Conservation (phyloP, 2,888 invertebrate genomes). For the Morpho helenor region DNA sequence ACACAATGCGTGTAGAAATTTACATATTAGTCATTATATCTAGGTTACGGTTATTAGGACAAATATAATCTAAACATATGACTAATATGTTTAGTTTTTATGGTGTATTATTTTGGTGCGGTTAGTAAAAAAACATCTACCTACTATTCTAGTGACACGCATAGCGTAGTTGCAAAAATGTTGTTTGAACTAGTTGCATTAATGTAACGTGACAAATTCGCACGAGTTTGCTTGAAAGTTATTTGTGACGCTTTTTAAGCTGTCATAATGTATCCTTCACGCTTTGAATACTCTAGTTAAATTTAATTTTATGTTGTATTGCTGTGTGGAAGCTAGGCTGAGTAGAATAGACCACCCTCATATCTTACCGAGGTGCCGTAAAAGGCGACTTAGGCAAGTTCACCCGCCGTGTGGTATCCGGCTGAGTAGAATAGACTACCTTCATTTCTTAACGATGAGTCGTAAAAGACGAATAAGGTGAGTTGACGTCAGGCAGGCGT, state of each 20-base stretch:
- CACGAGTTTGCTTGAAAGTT: neutral
- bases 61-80: constrained; percentile 8
- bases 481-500: too few relatives aligned
- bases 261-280: neutral
- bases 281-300: too few relatives aligned
- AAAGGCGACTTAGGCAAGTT: too few relatives aligned
- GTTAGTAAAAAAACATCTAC: neutral
- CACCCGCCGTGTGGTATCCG: too few relatives aligned
- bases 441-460: too few relatives aligned
- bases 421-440: too few relatives aligned
- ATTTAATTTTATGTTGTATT: too few relatives aligned
- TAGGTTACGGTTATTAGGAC: constrained; percentile 20
- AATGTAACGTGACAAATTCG: neutral
- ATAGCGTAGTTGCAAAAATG: neutral
- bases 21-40: constrained; percentile 9
- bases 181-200: constrained; percentile 6
- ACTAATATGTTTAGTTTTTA: constrained; percentile 10
- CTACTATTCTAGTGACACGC: constrained; percentile 14
- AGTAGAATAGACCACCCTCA: too few relatives aligned
- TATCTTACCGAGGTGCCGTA: too few relatives aligned
- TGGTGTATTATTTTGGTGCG: neutral
- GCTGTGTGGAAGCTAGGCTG: too few relatives aligned
- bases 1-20: neutral
- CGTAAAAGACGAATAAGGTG: too few relatives aligned
- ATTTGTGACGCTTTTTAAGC: neutral